phyloP scores from a whole-genome alignment of 2,797 vertebrate species.

The Myripristis murdjan region DNA sequence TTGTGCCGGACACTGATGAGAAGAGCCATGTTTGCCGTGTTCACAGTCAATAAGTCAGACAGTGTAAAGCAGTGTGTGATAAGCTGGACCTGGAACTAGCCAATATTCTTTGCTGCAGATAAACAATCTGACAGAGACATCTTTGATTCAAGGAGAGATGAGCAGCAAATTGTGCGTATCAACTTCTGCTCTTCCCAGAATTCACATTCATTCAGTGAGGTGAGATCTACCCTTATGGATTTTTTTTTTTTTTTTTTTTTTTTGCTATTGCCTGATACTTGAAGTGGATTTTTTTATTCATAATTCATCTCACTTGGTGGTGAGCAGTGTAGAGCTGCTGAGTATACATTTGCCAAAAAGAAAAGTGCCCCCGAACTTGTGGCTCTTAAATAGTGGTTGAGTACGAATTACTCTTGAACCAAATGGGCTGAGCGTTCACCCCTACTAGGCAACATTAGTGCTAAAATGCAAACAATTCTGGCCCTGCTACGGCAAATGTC shows the following conservation, averaged over 20 bases:
- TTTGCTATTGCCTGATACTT: slow-evolving; percentile 5
- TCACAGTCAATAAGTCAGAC: slow-evolving; percentile 77
- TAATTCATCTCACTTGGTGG: not conserved
- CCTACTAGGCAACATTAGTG: slow-evolving; percentile 46
- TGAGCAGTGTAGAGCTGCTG: slow-evolving; percentile 12
- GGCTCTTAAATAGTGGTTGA: slow-evolving; percentile 49
- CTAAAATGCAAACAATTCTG: slow-evolving; percentile 55
- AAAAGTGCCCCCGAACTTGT: slow-evolving; percentile 34
- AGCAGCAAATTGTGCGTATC: slow-evolving; percentile 66
- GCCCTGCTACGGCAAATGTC: slow-evolving; percentile 62
- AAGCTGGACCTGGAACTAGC: slow-evolving; percentile 57
- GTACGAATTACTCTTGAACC: slow-evolving; percentile 57
- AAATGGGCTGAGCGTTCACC: slow-evolving; percentile 53
- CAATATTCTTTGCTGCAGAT: slow-evolving; percentile 63
- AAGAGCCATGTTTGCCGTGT: slow-evolving; percentile 68
- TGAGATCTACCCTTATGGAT: slow-evolving; percentile 16
- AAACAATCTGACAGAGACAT: slow-evolving; percentile 74
- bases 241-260: no score
- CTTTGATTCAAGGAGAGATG: slow-evolving; percentile 64
- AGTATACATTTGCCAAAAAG: not conserved
- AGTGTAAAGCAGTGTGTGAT: slow-evolving; percentile 72
- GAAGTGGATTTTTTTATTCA: not conserved
- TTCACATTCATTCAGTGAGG: slow-evolving; percentile 24
- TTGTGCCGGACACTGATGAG: slow-evolving; percentile 68
- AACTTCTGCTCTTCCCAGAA: slow-evolving; percentile 31